phyloP scores from a whole-genome alignment of 2,113 vertebrate species.

The Barbus barbus region DNA sequence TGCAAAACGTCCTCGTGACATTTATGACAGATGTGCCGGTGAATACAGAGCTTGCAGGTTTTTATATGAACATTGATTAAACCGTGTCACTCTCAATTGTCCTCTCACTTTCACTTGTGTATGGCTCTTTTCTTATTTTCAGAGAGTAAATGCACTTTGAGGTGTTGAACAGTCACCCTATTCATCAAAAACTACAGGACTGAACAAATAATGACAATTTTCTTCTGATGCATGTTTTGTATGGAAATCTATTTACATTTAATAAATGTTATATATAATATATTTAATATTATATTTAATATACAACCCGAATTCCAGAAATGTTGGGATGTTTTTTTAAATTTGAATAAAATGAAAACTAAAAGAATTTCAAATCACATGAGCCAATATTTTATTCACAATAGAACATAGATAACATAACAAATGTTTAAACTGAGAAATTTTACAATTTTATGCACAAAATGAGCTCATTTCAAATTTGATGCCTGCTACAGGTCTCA shows the following conservation, averaged over 20 bases:
- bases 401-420: no score
- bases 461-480: no score
- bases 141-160: slow-evolving; percentile 22
- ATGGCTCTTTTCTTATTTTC: background rate
- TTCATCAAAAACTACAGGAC: slow-evolving; percentile 65
- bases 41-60: background rate
- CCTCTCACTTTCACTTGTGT: slow-evolving; percentile 30
- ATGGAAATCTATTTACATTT: background rate
- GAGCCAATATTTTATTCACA: no score
- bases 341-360: no score
- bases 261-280: background rate
- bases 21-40: slow-evolving; percentile 40
- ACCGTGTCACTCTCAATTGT: slow-evolving; percentile 51
- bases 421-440: no score
- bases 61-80: slow-evolving; percentile 55
- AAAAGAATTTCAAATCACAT: no score
- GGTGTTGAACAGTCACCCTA: slow-evolving; percentile 3
- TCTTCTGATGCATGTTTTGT: background rate
- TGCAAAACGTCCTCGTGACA: slow-evolving; percentile 22
- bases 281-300: no score
- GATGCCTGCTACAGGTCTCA: no score
- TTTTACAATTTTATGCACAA: no score
- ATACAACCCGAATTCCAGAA: no score
- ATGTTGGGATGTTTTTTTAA: no score
- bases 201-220: background rate